These are phyloP conservation scores for Aeoliscus strigatus DNA, from an alignment of 2,797 vertebrate genomes.

Conservation along the genomic window DNA sequence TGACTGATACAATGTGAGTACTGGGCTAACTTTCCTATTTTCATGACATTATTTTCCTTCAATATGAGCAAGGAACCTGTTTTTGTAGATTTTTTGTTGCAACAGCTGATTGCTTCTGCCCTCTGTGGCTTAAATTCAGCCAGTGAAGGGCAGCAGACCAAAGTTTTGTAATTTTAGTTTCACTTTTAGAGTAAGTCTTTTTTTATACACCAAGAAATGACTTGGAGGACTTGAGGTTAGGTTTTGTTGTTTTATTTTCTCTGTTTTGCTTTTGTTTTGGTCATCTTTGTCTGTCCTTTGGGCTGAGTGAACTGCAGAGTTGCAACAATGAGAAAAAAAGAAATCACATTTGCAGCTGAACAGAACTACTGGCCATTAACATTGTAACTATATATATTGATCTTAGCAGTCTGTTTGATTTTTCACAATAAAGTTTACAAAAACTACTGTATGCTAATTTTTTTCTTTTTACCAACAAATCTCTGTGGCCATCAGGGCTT, in stretches of 20 bases:
- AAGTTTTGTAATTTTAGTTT: slow-evolving; percentile 82
- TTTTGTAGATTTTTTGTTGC: slow-evolving; percentile 60
- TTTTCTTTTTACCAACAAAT: slow-evolving; percentile 7
- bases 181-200: slow-evolving; percentile 58
- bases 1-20: slow-evolving; percentile 71
- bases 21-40: slow-evolving; percentile 69
- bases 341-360: slow-evolving; percentile 73
- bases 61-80: slow-evolving; percentile 64
- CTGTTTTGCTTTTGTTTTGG: slow-evolving; percentile 35
- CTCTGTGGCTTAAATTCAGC: slow-evolving; percentile 56
- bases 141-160: slow-evolving; percentile 79
- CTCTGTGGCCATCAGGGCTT: no score
- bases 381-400: slow-evolving; percentile 78
- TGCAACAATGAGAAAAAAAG: slow-evolving; percentile 61
- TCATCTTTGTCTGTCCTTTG: slow-evolving; percentile 45
- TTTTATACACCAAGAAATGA: slow-evolving; percentile 53
- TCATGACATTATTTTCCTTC: slow-evolving; percentile 60
- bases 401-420: slow-evolving; percentile 81
- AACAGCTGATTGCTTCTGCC: slow-evolving; percentile 59
- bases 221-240: slow-evolving; percentile 45
- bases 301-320: slow-evolving; percentile 55
- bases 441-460: slow-evolving; percentile 44
- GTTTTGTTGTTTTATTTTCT: no score
- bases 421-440: slow-evolving; percentile 83
- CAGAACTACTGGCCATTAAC: slow-evolving; percentile 79